A percentile compares a stretch with the other conserved stretches of the same genome.
phyloP scores from a whole-genome alignment of 2,888 invertebrate genomes.

The Morinoia aosen region DNA sequence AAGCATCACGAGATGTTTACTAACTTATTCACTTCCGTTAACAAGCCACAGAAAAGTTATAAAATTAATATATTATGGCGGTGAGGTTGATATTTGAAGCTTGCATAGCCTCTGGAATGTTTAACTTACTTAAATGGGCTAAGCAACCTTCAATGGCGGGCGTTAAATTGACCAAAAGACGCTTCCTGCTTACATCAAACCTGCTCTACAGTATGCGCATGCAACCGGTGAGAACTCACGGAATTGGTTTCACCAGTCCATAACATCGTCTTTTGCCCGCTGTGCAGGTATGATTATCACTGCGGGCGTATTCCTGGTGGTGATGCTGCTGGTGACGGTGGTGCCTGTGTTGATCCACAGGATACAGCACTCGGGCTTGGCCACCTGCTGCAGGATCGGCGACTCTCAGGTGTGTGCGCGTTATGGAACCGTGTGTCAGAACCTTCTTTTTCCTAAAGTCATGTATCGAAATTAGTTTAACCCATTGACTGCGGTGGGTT shows the following conservation, averaged over 20 bases:
- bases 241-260: background rate
- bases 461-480: background rate
- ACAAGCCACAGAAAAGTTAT: background rate
- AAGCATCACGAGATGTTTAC: no score
- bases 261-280: background rate
- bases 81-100: background rate
- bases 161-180: no score
- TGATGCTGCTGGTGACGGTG: conserved; percentile 52
- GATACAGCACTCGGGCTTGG: background rate
- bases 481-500: background rate
- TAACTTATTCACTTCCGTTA: background rate
- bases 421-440: background rate
- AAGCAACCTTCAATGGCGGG: no score
- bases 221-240: background rate
- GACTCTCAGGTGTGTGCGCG: conserved; percentile 48
- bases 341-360: background rate
- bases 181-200: no score
- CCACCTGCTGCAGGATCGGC: background rate
- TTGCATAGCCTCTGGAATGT: background rate
- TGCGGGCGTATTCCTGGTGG: conserved; percentile 52
- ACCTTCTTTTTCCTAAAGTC: background rate
- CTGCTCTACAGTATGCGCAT: no score
- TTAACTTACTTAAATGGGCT: background rate
- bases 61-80: background rate
- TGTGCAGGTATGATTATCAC: conserved; percentile 59